Conservation (phyloP, 2,113 vertebrate genomes). For the Acanthisitta chloris region DNA sequence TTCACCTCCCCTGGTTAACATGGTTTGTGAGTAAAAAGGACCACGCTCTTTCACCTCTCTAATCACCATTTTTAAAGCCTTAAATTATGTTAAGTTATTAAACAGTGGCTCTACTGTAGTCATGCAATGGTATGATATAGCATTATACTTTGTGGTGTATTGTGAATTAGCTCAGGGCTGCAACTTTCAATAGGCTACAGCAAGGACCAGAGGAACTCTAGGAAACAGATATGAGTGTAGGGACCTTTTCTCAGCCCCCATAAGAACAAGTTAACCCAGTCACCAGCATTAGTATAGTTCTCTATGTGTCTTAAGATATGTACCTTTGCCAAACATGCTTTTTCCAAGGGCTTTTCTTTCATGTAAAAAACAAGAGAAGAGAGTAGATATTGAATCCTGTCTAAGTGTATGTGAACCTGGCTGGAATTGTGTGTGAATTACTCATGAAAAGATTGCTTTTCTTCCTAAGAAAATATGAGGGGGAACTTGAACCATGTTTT, state of each 20-base stretch:
- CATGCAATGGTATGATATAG: background rate
- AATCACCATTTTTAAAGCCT: background rate
- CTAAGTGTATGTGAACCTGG: background rate
- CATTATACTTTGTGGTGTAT: background rate
- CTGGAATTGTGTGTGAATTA: background rate
- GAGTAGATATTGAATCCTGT: background rate
- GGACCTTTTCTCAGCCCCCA: background rate
- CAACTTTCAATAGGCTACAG: background rate
- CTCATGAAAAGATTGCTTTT: conserved; percentile 38
- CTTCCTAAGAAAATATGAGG: conserved; percentile 38
- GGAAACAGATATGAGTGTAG: background rate
- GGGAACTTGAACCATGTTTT: conserved; percentile 30
- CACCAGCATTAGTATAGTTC: background rate
- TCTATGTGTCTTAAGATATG: background rate
- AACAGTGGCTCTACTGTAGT: background rate
- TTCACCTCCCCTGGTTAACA: background rate
- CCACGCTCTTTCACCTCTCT: background rate
- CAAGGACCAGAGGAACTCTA: background rate
- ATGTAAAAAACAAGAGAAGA: background rate
- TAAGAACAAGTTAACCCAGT: background rate
- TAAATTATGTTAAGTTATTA: background rate
- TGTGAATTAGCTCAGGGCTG: background rate
- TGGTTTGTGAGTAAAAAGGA: background rate
- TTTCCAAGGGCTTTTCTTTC: background rate
- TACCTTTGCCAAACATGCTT: background rate